Percentiles rank a stretch among this genome's conserved stretches.
phyloP scores from a whole-genome alignment of 2,888 invertebrate genomes.

The Clistopyga incitator region DNA sequence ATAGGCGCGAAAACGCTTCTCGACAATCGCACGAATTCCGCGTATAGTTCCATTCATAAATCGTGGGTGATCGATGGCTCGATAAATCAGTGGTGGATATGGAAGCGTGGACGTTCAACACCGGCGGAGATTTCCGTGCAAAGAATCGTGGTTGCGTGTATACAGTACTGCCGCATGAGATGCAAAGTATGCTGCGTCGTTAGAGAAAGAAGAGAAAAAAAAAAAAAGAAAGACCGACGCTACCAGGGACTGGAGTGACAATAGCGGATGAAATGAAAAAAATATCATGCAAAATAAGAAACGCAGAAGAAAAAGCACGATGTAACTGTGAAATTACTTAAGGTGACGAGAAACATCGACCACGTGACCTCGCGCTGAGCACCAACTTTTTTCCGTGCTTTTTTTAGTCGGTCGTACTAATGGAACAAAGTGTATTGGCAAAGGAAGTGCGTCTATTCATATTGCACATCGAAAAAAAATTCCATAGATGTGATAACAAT shows the following conservation, averaged over 20 bases:
- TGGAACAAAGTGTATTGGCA: not conserved
- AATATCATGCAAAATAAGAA: not conserved
- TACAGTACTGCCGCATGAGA: not conserved
- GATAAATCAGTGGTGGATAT: conserved; percentile 62
- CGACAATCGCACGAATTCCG: conserved; percentile 42
- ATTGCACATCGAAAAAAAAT: not conserved
- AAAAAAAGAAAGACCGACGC: not conserved
- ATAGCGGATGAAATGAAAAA: not conserved
- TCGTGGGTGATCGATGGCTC: conserved; percentile 61
- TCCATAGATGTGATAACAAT: no score
- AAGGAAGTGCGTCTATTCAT: not conserved
- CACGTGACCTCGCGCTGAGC: not conserved
- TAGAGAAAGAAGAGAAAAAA: not conserved
- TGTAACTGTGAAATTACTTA: conserved; percentile 12
- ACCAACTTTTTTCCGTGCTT: not conserved
- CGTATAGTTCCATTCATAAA: conserved; percentile 66
- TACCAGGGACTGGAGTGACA: not conserved
- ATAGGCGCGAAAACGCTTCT: conserved; percentile 32
- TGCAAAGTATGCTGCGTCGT: conserved; percentile 14
- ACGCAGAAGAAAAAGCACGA: not conserved
- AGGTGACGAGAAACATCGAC: not conserved
- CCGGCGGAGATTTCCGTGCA: conserved; percentile 29
- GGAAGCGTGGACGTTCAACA: conserved; percentile 46
- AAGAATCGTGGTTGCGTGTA: conserved; percentile 45
- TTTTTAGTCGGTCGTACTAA: not conserved